phyloP scores from a whole-genome alignment of 2,888 invertebrate genomes.

The Pilophorus perplexus region DNA sequence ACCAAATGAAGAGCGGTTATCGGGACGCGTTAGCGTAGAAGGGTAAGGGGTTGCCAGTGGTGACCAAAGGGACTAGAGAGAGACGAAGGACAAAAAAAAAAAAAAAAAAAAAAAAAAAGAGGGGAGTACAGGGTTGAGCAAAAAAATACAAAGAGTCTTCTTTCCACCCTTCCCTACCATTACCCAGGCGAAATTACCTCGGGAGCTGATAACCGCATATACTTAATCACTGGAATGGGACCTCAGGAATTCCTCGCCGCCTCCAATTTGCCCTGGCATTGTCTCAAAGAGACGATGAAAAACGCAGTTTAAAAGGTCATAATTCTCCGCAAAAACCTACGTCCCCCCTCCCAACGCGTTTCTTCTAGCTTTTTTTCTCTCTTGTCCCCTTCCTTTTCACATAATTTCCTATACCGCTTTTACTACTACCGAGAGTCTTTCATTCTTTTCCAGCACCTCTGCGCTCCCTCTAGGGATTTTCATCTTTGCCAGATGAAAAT shows the following conservation, averaged over 20 bases:
- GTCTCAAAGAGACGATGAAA: conserved; percentile 41
- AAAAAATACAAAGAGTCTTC: conserved; percentile 32
- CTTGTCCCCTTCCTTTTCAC: conserved; percentile 14
- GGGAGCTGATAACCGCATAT: conserved; percentile 45
- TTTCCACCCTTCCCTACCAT: neutral
- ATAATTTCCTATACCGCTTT: conserved; percentile 14
- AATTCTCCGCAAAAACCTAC: conserved; percentile 26
- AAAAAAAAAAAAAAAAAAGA: too few species aligned
- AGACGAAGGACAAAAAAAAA: conserved; percentile 2
- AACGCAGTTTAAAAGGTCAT: conserved; percentile 40
- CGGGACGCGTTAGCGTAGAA: neutral
- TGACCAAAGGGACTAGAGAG: conserved; percentile 1
- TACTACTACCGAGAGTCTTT: neutral
- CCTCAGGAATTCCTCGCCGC: conserved; percentile 37
- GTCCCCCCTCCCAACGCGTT: neutral
- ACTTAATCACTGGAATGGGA: conserved; percentile 46
- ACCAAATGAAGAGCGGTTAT: conserved; percentile 32
- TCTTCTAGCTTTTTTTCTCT: too few species aligned
- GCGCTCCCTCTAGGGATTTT: neutral
- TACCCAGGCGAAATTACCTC: conserved; percentile 34
- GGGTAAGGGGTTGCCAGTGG: conserved; percentile 28
- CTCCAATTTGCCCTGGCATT: conserved; percentile 40
- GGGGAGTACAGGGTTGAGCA: too few species aligned
- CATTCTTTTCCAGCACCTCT: conserved; percentile 20
- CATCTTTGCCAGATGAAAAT: conserved; percentile 9